Base-by-base conservation (phyloP, 2,113 vertebrate genomes). In the Nothocercus julius region DNA sequence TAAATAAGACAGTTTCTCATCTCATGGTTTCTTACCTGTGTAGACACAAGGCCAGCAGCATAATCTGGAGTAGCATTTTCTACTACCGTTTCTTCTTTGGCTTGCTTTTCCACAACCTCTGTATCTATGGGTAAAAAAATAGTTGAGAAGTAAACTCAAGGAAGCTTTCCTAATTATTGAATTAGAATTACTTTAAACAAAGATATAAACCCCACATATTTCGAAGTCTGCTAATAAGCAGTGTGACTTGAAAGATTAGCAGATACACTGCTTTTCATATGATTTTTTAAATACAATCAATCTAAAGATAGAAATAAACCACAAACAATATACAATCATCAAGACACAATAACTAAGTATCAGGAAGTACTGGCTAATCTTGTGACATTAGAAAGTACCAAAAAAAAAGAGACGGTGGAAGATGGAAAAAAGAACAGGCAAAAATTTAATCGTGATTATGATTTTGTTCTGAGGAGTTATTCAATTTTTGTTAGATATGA, bases 61-160 rank as follows among this genome's bases (percentile, higher is more conserved):
- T 99, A 99, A 97, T 99, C 99, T 1, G 99, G 99, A 7, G 99
- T 99, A 78, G 99, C 98, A 45, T 99, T 99, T 96, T 99, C 99
- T 91, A 99, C 98, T 77, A 99, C 98, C 0, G 98, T 98, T 97
- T 99, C 99, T 84, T 99, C 99, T 98, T 99, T 99, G 97, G 98
- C 97, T 14, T 98, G 98, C 90, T 99, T 99, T 87, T 99, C 99
- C 79, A 98, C 98, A n/a, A 98, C 97, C 73, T 99, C 99, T 0
- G 98, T 96, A 93, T 99, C 99, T 99, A 82, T 27, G 27, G 38
- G 85, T 24, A 64, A 54, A 96, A 93, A 51, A 0, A 36, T 36
- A 36, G 36, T 36, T 36, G 36, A 89, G 10, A 86, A 45, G 44
- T 53, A 18, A 90, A 58, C 61, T 82, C 47, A 94, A 82, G 4